Percentiles rank a stretch among this genome's conserved stretches.
Conservation (phyloP, 2,888 invertebrate genomes). For the Timandra comae region DNA sequence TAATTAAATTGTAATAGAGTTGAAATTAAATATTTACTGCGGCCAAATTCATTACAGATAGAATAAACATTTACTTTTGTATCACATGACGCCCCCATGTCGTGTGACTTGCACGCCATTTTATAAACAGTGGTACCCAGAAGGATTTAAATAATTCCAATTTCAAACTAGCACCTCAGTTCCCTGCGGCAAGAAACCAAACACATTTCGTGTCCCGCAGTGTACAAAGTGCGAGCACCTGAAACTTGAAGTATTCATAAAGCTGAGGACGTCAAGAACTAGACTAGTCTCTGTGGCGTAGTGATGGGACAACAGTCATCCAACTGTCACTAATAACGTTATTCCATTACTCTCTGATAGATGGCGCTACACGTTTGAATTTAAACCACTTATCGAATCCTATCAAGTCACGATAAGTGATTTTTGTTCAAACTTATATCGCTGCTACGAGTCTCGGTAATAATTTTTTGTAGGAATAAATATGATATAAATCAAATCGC, state of each 20-base stretch:
- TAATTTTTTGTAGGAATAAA: too few relatives aligned
- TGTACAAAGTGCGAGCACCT: slow-evolving; percentile 37
- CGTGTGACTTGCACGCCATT: background rate
- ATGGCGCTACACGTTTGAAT: too few relatives aligned
- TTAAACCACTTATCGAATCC: too few relatives aligned
- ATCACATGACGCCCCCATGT: background rate
- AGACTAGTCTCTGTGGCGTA: slow-evolving; percentile 39
- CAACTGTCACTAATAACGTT: too few relatives aligned
- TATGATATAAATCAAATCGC: too few relatives aligned
- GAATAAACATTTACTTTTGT: slow-evolving; percentile 2
- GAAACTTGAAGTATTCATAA: slow-evolving; percentile 57
- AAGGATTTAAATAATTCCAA: slow-evolving; percentile 8
- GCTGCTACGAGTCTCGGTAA: too few relatives aligned
- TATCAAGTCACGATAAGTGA: too few relatives aligned
- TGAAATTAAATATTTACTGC: background rate
- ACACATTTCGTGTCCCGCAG: slow-evolving; percentile 25
- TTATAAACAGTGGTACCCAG: background rate
- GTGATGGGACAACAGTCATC: too few relatives aligned
- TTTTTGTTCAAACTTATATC: too few relatives aligned
- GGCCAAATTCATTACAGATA: background rate
- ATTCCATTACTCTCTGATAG: too few relatives aligned
- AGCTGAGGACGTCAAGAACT: slow-evolving; percentile 43
- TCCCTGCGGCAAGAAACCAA: slow-evolving; percentile 13
- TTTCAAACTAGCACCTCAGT: slow-evolving; percentile 10
- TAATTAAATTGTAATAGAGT: background rate